Conservation (phyloP, 2,888 invertebrate species). For the Drosophila parthenogenetica region DNA sequence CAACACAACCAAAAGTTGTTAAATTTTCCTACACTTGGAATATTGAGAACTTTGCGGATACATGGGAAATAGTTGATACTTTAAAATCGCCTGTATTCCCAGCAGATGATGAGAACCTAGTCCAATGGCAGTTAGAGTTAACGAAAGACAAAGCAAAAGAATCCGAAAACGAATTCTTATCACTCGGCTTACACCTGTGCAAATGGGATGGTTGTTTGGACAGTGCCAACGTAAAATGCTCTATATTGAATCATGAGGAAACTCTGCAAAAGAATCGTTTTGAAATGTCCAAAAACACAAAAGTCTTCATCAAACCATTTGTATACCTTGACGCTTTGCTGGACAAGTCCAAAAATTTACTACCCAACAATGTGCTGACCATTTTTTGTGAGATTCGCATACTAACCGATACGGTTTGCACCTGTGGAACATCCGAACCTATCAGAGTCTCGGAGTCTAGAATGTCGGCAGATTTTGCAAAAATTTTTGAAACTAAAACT, state of each 20-base stretch:
- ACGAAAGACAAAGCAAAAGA: background rate
- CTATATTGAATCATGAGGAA: background rate
- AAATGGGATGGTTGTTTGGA: background rate
- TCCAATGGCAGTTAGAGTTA: background rate
- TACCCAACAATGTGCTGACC: constrained; percentile 99
- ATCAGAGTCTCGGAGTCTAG: constrained; percentile 98
- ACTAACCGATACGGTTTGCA: constrained; percentile 85
- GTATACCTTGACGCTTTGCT: constrained; percentile 86
- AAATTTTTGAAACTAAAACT: constrained; percentile 97
- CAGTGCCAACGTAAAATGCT: background rate
- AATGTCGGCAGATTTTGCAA: constrained; percentile 96
- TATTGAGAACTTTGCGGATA: background rate
- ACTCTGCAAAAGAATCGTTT: background rate
- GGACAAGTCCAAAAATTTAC: constrained; percentile 98
- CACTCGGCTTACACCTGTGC: background rate
- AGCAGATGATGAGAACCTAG: background rate
- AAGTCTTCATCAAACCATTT: background rate
- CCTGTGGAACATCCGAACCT: constrained; percentile 96
- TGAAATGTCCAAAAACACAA: background rate
- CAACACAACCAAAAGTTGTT: constrained; percentile 2
- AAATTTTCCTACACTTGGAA: constrained; percentile 4
- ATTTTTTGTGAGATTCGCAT: constrained; percentile 98
- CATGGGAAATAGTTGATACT: background rate
- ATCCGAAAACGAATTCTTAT: background rate
- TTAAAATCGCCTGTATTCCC: background rate